A percentile compares a stretch with the other conserved stretches of the same genome.
Conservation (phyloP, 2,113 vertebrate genomes). For the Oncorhynchus clarkii region DNA sequence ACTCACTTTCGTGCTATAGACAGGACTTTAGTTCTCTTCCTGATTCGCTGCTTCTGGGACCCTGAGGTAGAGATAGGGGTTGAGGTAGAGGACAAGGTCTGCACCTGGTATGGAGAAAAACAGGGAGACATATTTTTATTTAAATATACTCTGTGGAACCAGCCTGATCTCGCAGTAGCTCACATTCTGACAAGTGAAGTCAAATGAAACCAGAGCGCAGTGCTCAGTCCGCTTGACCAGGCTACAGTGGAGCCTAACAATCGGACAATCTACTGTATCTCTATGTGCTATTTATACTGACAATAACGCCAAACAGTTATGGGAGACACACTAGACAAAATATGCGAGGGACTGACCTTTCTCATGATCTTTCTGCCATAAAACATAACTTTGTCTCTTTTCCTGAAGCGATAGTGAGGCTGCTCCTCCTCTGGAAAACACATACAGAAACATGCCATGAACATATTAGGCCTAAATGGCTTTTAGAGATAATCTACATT, state of each 20-base stretch:
- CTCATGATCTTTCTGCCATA: conserved; percentile 94
- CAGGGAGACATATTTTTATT: neutral
- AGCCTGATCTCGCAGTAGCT: no score
- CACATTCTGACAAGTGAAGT: no score
- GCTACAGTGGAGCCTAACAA: no score
- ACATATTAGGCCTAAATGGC: neutral
- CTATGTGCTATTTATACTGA: no score
- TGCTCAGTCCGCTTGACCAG: no score
- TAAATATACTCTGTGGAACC: neutral
- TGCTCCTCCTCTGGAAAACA: conserved; percentile 72
- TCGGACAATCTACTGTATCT: no score
- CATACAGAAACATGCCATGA: conserved; percentile 51
- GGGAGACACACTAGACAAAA: no score
- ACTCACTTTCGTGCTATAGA: conserved; percentile 88
- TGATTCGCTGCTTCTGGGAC: conserved; percentile 74
- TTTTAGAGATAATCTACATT: neutral
- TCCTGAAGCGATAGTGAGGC: conserved; percentile 89
- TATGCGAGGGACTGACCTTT: conserved; percentile 71
- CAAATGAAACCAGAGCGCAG: conserved; percentile 61
- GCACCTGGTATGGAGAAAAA: conserved; percentile 74
- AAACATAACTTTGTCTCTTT: conserved; percentile 93
- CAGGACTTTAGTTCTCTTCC: conserved; percentile 87
- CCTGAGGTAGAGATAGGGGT: conserved; percentile 59
- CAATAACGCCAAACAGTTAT: no score
- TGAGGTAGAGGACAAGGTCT: conserved; percentile 75